Percentiles rank a stretch among this genome's conserved stretches.
Evolutionary conservation across 2,797 vertebrate species (phyloP).

Genomic region (Paratrypauchen microcephalus): DNA sequence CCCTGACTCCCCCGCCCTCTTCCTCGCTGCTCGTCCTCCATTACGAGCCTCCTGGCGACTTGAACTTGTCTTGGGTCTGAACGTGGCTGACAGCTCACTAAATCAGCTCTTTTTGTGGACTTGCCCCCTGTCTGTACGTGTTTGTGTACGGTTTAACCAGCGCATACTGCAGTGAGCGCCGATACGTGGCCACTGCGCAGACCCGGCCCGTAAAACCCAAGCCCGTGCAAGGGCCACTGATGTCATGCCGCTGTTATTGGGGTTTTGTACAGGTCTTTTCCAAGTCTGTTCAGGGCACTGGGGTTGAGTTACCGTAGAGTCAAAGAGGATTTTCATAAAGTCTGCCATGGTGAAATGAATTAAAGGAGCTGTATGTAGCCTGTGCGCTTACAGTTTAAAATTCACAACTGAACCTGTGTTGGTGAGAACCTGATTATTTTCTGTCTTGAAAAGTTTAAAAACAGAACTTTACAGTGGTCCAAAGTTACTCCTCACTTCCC

Average conservation of each 20-base stretch:
- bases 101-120: conserved; percentile 81
- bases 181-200: conserved; percentile 73
- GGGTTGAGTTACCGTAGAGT: not conserved
- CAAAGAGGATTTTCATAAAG: not conserved
- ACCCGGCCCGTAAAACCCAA: conserved; percentile 64
- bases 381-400: no score
- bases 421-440: no score
- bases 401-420: no score
- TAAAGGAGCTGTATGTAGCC: not conserved
- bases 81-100: conserved; percentile 79
- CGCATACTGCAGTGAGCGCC: conserved; percentile 71
- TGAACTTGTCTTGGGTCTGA: conserved; percentile 78
- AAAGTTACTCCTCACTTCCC: no score
- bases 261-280: not conserved
- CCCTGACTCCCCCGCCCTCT: conserved; percentile 13
- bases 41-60: conserved; percentile 75
- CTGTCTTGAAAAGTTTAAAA: no score
- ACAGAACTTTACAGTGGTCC: no score
- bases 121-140: conserved; percentile 70
- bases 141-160: conserved; percentile 79
- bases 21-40: conserved; percentile 37
- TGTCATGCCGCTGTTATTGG: conserved; percentile 28
- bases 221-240: conserved; percentile 57
- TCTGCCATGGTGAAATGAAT: not conserved
- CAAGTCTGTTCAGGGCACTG: not conserved